A percentile compares a stretch with the other conserved stretches of the same genome.
Conservation (phyloP, 2,888 invertebrate species). For the Chrysomela aeneicollis region DNA sequence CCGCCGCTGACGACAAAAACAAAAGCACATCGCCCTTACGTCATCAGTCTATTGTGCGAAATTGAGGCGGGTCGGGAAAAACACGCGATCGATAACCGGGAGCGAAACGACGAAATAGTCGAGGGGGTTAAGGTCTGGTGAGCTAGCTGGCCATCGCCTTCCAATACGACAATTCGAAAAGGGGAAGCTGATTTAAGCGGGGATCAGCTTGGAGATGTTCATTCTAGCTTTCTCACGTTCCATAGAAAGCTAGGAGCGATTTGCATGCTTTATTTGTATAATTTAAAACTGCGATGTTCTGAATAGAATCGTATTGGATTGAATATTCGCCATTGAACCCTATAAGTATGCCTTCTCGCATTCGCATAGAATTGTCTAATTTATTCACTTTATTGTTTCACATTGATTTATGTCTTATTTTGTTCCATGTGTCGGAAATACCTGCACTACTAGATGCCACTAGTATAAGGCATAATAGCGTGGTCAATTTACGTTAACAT, state of each 20-base stretch:
- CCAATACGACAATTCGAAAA: too few relatives aligned
- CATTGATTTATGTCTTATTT: constrained; percentile 40
- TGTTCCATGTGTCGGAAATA: constrained; percentile 31
- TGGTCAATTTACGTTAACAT: too few relatives aligned
- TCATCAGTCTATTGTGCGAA: neutral
- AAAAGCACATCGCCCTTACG: neutral
- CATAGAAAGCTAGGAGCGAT: constrained; percentile 46
- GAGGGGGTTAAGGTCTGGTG: too few relatives aligned
- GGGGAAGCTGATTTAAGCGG: too few relatives aligned
- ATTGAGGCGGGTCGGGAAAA: neutral
- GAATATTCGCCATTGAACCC: constrained; percentile 38
- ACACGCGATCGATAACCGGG: too few relatives aligned
- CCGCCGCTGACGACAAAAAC: neutral
- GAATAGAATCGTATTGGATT: constrained; percentile 48
- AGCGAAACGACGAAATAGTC: too few relatives aligned
- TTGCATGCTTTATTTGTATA: constrained; percentile 52
- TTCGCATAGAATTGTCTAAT: constrained; percentile 19
- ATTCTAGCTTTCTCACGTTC: constrained; percentile 52
- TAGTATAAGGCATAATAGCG: too few relatives aligned
- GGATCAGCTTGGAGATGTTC: too few relatives aligned
- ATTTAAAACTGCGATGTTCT: constrained; percentile 51
- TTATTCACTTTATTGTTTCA: constrained; percentile 39
- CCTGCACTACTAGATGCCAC: neutral
- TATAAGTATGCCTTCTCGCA: constrained; percentile 26
- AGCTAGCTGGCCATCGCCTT: too few relatives aligned